Evolutionary conservation across 2,797 vertebrate genomes (phyloP).

Genomic region (Sebastes trivittatus): DNA sequence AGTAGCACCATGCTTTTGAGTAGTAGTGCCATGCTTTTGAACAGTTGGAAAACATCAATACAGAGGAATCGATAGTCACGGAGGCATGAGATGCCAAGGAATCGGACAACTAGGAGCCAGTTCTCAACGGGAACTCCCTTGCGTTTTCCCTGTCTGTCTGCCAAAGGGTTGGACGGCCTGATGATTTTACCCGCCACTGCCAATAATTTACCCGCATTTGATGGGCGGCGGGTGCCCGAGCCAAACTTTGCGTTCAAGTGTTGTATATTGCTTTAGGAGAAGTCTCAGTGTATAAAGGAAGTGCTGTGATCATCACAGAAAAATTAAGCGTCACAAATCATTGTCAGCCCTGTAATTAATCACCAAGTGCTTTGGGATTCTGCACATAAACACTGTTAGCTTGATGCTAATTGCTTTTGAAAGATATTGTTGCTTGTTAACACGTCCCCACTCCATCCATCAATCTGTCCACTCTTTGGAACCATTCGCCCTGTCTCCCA

Average conservation of each 20-base stretch:
- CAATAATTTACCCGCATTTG: no score
- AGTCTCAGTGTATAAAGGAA: conserved; percentile 16
- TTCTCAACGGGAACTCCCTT: no score
- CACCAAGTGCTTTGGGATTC: conserved; percentile 51
- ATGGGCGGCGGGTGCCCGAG: neutral
- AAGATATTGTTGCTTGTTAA: conserved; percentile 62
- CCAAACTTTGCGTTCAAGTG: conserved; percentile 12
- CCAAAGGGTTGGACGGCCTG: rapidly evolving
- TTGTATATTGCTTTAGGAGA: conserved; percentile 3
- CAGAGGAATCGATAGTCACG: no score
- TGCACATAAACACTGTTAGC: conserved; percentile 51
- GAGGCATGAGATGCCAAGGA: no score
- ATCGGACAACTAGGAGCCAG: no score
- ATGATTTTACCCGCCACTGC: no score
- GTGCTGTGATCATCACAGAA: conserved; percentile 46
- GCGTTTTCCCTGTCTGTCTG: no score
- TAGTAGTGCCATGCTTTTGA: no score
- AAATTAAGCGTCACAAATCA: conserved; percentile 58
- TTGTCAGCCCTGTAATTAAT: conserved; percentile 56
- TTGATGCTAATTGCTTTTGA: conserved; percentile 63
- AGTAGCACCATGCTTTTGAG: no score
- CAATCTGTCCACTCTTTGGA: conserved; percentile 24
- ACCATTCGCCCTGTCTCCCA: neutral
- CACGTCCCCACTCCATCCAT: conserved; percentile 52
- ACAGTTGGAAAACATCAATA: no score